phyloP scores from a whole-genome alignment of 2,888 invertebrate genomes.

The Drosophila picticornis region DNA sequence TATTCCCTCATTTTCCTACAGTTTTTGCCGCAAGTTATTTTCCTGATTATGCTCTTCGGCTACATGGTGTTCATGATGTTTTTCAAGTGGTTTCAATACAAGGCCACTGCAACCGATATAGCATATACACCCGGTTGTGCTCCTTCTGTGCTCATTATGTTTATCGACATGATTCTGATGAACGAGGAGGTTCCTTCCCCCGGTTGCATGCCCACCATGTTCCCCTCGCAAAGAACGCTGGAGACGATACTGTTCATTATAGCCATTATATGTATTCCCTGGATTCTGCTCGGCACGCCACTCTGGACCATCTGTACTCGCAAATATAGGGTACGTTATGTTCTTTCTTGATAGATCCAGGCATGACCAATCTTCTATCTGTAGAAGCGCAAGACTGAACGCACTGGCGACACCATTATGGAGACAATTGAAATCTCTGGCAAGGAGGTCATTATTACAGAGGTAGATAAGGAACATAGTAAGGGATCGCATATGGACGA shows the following conservation, averaged over 20 bases:
- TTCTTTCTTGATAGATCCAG: background rate
- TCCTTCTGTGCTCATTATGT: conserved; percentile 90
- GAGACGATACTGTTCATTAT: conserved; percentile 92
- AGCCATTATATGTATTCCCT: conserved; percentile 94
- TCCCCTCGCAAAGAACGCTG: conserved; percentile 88
- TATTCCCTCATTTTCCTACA: conserved; percentile 90
- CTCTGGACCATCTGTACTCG: conserved; percentile 88
- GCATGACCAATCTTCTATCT: background rate
- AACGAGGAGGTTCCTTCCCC: conserved; percentile 85
- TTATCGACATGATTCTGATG: conserved; percentile 92
- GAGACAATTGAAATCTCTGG: conserved; percentile 76
- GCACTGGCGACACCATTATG: conserved; percentile 55
- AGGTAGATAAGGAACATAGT: conserved; percentile 84
- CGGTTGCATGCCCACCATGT: conserved; percentile 88
- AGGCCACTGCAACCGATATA: conserved; percentile 83
- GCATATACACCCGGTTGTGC: conserved; percentile 87
- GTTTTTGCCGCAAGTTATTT: conserved; percentile 95
- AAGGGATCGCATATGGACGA: conserved; percentile 74
- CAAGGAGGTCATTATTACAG: conserved; percentile 67
- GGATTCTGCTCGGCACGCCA: conserved; percentile 97
- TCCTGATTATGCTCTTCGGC: conserved; percentile 93
- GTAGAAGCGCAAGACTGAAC: conserved; percentile 37
- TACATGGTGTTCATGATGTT: conserved; percentile 97
- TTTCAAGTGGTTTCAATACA: conserved; percentile 93
- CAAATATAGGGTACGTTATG: conserved; percentile 45